A percentile compares a stretch with the other conserved stretches of the same genome.
Evolutionary conservation across 2,113 vertebrate species (phyloP).

Genomic region (Tricholaema leucomelas): DNA sequence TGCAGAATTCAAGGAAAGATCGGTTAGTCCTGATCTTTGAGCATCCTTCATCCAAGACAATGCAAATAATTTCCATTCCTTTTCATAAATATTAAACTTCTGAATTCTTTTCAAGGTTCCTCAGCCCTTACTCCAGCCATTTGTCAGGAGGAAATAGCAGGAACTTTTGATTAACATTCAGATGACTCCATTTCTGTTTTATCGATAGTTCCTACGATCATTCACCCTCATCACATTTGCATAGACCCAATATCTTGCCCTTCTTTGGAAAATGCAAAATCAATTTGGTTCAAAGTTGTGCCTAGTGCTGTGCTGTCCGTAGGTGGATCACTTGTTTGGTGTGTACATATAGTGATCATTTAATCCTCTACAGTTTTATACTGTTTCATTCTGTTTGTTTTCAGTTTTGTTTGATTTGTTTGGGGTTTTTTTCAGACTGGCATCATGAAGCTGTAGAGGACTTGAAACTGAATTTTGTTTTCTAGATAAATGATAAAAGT

Average conservation of each 20-base stretch:
- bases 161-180: conserved; percentile 29
- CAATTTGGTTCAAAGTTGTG: not conserved
- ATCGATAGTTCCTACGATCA: not conserved
- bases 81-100: not conserved
- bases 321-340: not conserved
- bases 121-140: not conserved
- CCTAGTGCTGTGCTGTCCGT: not conserved
- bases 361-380: not conserved
- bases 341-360: not conserved
- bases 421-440: not conserved
- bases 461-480: not conserved
- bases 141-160: not conserved
- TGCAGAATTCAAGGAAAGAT: not conserved
- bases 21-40: not conserved
- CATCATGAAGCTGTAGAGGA: not conserved
- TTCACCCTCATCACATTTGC: not conserved
- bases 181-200: not conserved
- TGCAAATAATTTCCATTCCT: not conserved
- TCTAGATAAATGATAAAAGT: not conserved
- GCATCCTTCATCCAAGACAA: not conserved
- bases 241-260: not conserved
- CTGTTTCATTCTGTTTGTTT: not conserved
- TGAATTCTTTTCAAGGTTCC: conserved; percentile 1
- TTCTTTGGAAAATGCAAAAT: not conserved
- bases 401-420: not conserved